Evolutionary conservation across 2,888 invertebrate genomes (phyloP).

Genomic region (Clunio marinus): DNA sequence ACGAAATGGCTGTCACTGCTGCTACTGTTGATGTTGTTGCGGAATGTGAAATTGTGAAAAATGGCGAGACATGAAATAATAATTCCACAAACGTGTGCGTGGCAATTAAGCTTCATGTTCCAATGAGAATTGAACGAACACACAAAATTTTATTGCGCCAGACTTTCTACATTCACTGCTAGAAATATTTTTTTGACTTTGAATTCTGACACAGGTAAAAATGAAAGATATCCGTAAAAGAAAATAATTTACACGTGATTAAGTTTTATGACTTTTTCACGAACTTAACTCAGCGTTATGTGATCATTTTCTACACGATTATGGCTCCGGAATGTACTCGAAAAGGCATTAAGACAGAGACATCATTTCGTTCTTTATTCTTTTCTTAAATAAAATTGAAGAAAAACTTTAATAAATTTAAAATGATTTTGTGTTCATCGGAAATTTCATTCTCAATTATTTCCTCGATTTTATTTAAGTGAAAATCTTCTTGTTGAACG

Average conservation of each 20-base stretch:
- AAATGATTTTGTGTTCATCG: too few relatives aligned
- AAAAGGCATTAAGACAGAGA: too few relatives aligned
- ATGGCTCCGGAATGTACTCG: too few relatives aligned
- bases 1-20: not conserved
- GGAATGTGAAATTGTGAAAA: not conserved
- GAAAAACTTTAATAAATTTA: too few relatives aligned
- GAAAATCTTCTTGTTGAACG: too few relatives aligned
- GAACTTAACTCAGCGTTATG: too few relatives aligned
- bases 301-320: too few relatives aligned
- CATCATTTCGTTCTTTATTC: too few relatives aligned
- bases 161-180: not conserved
- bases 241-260: conserved; percentile 34
- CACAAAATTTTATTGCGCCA: not conserved
- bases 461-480: too few relatives aligned
- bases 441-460: too few relatives aligned
- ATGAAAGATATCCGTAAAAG: not conserved
- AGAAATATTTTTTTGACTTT: not conserved
- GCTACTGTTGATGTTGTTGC: not conserved
- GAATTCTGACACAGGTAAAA: not conserved
- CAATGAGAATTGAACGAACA: not conserved
- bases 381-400: too few relatives aligned
- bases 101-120: not conserved
- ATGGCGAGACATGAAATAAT: conserved; percentile 5
- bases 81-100: not conserved
- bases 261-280: conserved; percentile 24